Conservation (phyloP, 2,797 vertebrate species). For the Sebastiscus tertius region DNA sequence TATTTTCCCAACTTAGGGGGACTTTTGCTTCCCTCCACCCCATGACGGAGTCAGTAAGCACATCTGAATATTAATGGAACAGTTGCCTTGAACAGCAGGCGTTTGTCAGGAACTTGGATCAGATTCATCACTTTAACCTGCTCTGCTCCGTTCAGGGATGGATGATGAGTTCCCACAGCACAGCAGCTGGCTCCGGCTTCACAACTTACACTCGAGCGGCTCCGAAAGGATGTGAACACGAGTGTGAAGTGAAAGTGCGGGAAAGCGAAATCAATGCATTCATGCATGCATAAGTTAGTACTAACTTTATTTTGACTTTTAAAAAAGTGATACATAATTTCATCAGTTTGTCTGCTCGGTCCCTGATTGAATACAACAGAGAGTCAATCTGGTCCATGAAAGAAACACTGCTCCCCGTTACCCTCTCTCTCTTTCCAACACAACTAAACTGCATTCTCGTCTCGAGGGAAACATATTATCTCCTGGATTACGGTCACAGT, state of each 20-base stretch:
- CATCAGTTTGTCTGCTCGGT: neutral
- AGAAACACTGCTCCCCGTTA: fast-evolving
- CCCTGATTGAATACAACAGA: neutral
- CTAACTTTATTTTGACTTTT: neutral
- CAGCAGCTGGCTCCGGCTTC: constrained; percentile 63
- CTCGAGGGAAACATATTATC: too few species aligned
- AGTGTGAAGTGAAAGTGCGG: neutral
- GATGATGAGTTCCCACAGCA: constrained; percentile 65
- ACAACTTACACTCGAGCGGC: constrained; percentile 17
- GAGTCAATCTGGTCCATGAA: neutral
- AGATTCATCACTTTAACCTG: constrained; percentile 79
- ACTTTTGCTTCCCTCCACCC: constrained; percentile 32
- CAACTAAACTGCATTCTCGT: too few species aligned
- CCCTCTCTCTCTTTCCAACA: too few species aligned
- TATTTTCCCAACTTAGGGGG: constrained; percentile 64
- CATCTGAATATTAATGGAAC: constrained; percentile 80
- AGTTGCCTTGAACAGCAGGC: constrained; percentile 80
- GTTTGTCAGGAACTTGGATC: constrained; percentile 77
- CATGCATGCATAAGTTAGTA: neutral
- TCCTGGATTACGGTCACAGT: too few species aligned
- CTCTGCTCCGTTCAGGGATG: constrained; percentile 56
- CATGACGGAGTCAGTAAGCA: constrained; percentile 42
- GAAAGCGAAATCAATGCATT: neutral
- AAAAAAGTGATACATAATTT: neutral
- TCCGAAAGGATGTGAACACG: constrained; percentile 11